Base-by-base conservation (phyloP, 2,888 invertebrate genomes). In the Netelia fuscicornis region DNA sequence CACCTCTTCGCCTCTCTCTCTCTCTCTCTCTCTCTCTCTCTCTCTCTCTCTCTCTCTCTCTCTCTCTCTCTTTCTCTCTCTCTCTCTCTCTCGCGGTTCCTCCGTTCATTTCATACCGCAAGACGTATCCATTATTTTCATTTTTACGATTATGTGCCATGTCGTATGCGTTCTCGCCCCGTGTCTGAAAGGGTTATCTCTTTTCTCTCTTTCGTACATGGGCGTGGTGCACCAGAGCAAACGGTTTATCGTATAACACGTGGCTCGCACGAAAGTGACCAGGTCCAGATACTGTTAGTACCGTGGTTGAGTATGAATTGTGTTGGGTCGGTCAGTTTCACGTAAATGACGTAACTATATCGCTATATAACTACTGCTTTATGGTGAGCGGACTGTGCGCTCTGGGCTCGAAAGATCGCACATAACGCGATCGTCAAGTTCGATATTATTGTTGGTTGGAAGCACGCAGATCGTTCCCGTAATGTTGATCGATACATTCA, bases 111-210 rank as follows among this genome's bases (percentile, higher is more conserved):
- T 48, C 54, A 58, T 48, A 20, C 42, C 10, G 67, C n/a, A 37
- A 42, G 2, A 72, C 68, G 60, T 62, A 62, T 74, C 60, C 75
- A 52, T 75, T 81, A 81, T 68, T 81, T 60, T 54, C 52, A 58
- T 68, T 81, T 81, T 81, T 81, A 81, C 75, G 81, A 81, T 81
- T 75, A 81, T 81, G 75, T 62, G 70, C 44, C 62, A 62, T 75
- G 74, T 68, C 75, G 58, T 75, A 75, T 68, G 81, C 48, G 42
- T 25, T 44, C 56, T 62, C 60, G 42, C n/a, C 54, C 54, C 54
- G 11, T 25, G 54, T 70, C 54, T 23, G 52, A 48, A 10, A 23
- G 54, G 54, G 70, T 56, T 67, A 67, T 65, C 42, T 58, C 42
- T 67, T 77, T 77, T 56, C 54, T 56, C 42, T 13, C 25, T 54